Conservation (phyloP, 1,140 invertebrate species). For the Leucophenga varia region DNA sequence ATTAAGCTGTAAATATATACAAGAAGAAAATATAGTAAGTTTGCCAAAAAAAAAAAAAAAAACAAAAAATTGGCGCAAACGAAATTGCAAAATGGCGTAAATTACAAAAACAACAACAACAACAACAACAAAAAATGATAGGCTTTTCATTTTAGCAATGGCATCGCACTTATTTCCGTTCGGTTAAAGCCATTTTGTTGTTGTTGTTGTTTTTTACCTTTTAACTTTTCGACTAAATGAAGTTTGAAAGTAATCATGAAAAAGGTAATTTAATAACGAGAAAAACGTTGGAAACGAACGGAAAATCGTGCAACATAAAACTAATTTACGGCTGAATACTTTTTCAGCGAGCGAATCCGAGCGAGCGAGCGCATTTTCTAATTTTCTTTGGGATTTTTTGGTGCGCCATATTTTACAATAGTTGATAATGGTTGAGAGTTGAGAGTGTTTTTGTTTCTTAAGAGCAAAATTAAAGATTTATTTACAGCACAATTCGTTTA, state of each 20-base stretch:
- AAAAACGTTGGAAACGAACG: too few species aligned
- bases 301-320: conserved; percentile 52
- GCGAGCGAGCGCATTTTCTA: too few species aligned
- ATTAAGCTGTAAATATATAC: conserved; percentile 49
- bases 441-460: too few species aligned
- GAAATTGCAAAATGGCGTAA: conserved; percentile 51
- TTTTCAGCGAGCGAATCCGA: neutral
- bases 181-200: conserved; percentile 45
- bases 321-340: conserved; percentile 38
- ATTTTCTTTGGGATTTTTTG: too few species aligned
- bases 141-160: conserved; percentile 2
- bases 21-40: too few species aligned
- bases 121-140: neutral
- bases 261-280: conserved; percentile 54
- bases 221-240: too few species aligned
- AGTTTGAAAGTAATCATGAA: conserved; percentile 52
- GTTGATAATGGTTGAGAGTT: too few species aligned
- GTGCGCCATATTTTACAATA: too few species aligned
- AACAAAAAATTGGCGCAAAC: conserved; percentile 18
- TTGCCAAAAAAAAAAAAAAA: conserved; percentile 17
- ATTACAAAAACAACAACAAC: conserved; percentile 19
- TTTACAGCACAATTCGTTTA: too few species aligned
- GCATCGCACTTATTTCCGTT: conserved; percentile 18
- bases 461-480: too few species aligned
- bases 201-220: too few species aligned